These are phyloP conservation scores for Drymonia ruficornis DNA, from an alignment of 2,888 invertebrate genomes.

Conservation along the genomic window DNA sequence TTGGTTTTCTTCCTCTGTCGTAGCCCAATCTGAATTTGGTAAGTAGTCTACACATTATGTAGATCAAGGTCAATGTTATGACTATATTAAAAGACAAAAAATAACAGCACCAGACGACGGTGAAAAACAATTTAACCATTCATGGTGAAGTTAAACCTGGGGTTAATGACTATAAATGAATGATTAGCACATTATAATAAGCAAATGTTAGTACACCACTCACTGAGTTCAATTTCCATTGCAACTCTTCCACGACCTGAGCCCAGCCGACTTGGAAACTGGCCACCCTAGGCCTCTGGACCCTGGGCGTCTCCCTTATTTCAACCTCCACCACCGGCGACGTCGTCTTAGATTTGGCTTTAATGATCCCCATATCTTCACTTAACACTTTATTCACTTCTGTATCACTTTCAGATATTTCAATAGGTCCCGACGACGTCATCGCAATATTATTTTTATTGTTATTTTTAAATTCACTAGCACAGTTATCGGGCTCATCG, in stretches of 20 bases:
- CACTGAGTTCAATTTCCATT: constrained; percentile 62
- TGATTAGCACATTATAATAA: constrained; percentile 17
- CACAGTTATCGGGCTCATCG: constrained; percentile 14
- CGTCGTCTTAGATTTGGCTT: constrained; percentile 9
- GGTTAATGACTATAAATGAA: constrained; percentile 17
- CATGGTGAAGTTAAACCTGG: too few relatives aligned
- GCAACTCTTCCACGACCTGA: constrained; percentile 69
- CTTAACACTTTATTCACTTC: constrained; percentile 33
- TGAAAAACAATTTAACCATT: too few relatives aligned
- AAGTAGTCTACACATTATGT: too few relatives aligned
- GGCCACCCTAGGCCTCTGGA: constrained; percentile 34
- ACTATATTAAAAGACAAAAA: too few relatives aligned
- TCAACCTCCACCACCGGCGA: constrained; percentile 17
- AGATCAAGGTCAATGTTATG: too few relatives aligned
- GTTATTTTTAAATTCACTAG: constrained; percentile 20
- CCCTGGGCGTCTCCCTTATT: constrained; percentile 10
- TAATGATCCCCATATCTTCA: constrained; percentile 14
- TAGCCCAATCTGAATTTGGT: too few relatives aligned
- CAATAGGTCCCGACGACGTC: constrained; percentile 43
- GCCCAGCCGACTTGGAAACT: constrained; percentile 66
- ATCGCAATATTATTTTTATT: constrained; percentile 38
- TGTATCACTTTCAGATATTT: constrained; percentile 44
- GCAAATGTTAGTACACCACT: constrained; percentile 40
- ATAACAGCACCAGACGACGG: too few relatives aligned
- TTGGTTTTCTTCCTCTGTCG: too few relatives aligned